Evolutionary conservation across 2,888 invertebrate species (phyloP).

Genomic region (Andrena fulva): DNA sequence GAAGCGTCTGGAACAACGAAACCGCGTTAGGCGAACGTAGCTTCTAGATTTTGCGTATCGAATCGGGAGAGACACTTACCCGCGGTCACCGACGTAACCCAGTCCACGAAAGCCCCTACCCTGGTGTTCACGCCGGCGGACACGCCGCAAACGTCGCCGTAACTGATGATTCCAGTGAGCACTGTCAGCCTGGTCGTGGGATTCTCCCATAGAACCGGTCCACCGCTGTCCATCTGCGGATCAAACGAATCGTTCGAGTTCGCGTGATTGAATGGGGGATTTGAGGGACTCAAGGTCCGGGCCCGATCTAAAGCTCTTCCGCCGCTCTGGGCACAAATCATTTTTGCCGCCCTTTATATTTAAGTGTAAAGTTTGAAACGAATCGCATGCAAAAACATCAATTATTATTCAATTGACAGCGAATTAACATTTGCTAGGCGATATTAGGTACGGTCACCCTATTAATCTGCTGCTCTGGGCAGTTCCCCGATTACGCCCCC

Average conservation of each 20-base stretch:
- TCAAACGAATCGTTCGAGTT: not conserved
- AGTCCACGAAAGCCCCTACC: conserved; percentile 86
- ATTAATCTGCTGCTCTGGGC: too few relatives aligned
- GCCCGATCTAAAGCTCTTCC: too few relatives aligned
- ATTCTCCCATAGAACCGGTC: conserved; percentile 87
- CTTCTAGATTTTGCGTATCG: not conserved
- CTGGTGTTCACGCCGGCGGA: conserved; percentile 87
- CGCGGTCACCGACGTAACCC: conserved; percentile 85
- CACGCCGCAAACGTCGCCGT: conserved; percentile 86
- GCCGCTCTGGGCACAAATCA: too few relatives aligned
- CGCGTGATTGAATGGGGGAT: too few relatives aligned
- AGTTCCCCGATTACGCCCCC: too few relatives aligned
- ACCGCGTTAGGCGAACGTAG: not conserved
- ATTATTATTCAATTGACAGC: too few relatives aligned
- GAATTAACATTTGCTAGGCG: too few relatives aligned
- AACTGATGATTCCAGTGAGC: conserved; percentile 86
- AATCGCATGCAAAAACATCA: too few relatives aligned
- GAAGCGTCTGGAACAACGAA: conserved; percentile 58
- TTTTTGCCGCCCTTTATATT: too few relatives aligned
- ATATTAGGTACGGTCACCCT: too few relatives aligned
- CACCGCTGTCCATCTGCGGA: conserved; percentile 84
- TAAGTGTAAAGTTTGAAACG: too few relatives aligned
- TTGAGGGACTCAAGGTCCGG: too few relatives aligned
- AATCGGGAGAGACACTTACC: conserved; percentile 49
- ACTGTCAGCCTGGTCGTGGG: conserved; percentile 73